Evolutionary conservation across 2,113 vertebrate species (phyloP).

Genomic region (Phyllostomus discolor): DNA sequence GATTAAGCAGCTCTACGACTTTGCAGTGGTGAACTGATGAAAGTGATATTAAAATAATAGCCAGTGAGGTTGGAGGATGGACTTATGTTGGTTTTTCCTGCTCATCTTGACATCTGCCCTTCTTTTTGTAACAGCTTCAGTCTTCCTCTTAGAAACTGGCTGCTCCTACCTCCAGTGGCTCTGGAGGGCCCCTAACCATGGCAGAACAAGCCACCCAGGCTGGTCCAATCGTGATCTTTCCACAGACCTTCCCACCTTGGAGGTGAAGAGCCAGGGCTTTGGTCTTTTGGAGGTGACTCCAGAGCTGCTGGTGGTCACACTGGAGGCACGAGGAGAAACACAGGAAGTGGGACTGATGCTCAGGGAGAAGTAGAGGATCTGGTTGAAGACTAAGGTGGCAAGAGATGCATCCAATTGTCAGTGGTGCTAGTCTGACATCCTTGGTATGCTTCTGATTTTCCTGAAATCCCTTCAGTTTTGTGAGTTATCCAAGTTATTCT

Average conservation of each 20-base stretch:
- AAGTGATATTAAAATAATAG: background rate
- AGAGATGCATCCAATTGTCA: background rate
- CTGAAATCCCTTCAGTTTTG: background rate
- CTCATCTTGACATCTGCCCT: background rate
- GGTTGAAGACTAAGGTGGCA: accelerated
- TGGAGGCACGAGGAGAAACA: background rate
- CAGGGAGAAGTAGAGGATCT: background rate
- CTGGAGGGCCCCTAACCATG: background rate
- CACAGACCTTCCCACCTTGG: background rate
- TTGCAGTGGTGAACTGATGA: background rate
- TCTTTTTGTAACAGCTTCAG: background rate
- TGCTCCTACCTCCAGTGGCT: background rate
- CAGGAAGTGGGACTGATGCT: background rate
- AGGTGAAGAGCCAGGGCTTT: background rate
- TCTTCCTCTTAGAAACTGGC: background rate
- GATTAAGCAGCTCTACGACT: background rate
- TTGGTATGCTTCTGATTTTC: background rate
- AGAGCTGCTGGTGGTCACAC: background rate
- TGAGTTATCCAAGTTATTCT: background rate
- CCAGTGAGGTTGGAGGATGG: background rate
- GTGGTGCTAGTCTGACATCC: background rate
- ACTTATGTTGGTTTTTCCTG: background rate
- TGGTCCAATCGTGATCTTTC: background rate
- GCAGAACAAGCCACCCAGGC: background rate
- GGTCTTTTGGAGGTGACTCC: background rate